Conservation (phyloP, 2,888 invertebrate species). For the Nesidiocoris tenuis region DNA sequence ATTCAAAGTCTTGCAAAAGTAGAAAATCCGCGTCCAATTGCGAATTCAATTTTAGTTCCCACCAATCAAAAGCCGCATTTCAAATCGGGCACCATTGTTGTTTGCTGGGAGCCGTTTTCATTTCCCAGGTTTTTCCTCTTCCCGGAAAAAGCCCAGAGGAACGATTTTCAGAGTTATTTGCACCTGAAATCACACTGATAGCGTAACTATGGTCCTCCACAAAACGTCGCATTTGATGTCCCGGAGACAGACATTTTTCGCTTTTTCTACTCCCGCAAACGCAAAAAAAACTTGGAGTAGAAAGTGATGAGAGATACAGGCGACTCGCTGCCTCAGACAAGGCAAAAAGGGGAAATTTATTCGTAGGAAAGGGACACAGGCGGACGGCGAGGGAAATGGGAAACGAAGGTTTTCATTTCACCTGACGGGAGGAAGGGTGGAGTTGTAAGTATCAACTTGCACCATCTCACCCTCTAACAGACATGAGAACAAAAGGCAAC, state of each 20-base stretch:
- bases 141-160: background rate
- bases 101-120: too few relatives aligned
- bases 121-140: background rate
- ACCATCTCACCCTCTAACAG: background rate
- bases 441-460: background rate
- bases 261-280: background rate
- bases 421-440: slow-evolving; percentile 9
- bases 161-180: background rate
- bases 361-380: background rate
- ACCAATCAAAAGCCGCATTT: background rate
- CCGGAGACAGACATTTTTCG: background rate
- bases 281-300: background rate
- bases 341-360: slow-evolving; percentile 4
- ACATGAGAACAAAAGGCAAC: slow-evolving; percentile 8
- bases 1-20: too few relatives aligned
- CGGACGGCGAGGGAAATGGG: background rate
- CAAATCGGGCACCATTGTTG: too few relatives aligned
- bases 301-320: background rate
- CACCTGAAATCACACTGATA: background rate
- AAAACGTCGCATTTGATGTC: background rate
- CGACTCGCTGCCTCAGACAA: slow-evolving; percentile 10
- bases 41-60: too few relatives aligned
- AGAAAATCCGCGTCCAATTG: too few relatives aligned
- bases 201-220: background rate
- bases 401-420: slow-evolving; percentile 21